Base-by-base conservation (phyloP, 2,797 vertebrate genomes). In the Muscicapa striata region DNA sequence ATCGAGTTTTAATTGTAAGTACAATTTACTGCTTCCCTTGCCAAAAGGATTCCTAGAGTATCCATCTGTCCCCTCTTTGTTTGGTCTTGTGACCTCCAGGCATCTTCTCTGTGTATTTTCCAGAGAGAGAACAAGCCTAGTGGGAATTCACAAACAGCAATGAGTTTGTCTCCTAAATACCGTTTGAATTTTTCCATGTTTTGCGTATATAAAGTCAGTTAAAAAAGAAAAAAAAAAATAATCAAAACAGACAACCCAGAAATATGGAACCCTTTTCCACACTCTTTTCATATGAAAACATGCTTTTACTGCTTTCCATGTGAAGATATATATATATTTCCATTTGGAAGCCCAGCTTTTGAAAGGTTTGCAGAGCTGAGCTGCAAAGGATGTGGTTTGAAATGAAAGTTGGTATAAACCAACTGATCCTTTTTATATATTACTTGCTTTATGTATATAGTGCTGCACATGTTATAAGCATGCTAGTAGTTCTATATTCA, bases 1-100 rank as follows among this genome's bases (percentile, higher is more conserved):
- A 52, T 11, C 13, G n/a, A 57, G 3, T 26, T 75, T 57, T 62
- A 30, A 41, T 26, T 51, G 2, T 38, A 70, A 66, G 13, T 64
- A 7, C 2, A 13, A 5, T 66, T 75, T 34, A 13, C 8, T 40
- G 19, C 22, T 11, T 3, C 3, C 40, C 5, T 20, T 43, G n/a
- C 27, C 27, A 57, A 49, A n/a, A n/a, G 21, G 24, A 66, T n/a
- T 21, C 5, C 7, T 48, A 15, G 40, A 52, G 8, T 45, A 23
- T 17, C 43, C 0, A 0, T 30, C 26, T 68, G 9, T 15, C 19
- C 26, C 8, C 9, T 30, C 45, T 23, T 24, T 18, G 3, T 11
- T 8, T 3, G 19, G 14, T 54, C 32, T 67, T 2, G 0, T 64
- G 62, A 69, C 38, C 11, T 77, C 29, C n/a, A 67, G 10, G 19